A percentile compares a stretch with the other conserved stretches of the same genome.
Conservation (phyloP, 2,888 invertebrate genomes). For the Linnaemya vulpina region DNA sequence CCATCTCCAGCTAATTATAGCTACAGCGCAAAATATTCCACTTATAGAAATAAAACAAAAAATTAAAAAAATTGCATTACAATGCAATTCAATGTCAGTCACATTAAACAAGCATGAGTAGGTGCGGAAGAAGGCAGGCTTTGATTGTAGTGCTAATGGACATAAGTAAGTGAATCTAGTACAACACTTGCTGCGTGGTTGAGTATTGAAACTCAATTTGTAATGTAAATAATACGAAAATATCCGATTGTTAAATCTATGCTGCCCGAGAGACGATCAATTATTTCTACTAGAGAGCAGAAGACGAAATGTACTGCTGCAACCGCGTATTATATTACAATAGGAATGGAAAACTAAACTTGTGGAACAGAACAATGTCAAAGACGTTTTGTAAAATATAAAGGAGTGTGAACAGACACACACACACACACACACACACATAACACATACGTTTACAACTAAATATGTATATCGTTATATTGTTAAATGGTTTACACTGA, state of each 20-base stretch:
- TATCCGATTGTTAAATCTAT: not conserved
- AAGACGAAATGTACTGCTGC: not conserved
- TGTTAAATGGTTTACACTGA: too few relatives aligned
- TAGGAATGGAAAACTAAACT: not conserved
- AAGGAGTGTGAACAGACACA: not conserved
- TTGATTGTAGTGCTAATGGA: not conserved
- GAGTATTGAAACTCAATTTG: not conserved
- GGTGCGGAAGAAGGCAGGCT: constrained; percentile 8
- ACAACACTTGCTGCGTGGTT: not conserved
- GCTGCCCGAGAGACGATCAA: not conserved
- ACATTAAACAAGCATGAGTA: constrained; percentile 9
- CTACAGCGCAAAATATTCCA: not conserved
- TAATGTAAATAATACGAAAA: constrained; percentile 1
- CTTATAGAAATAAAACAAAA: constrained; percentile 6
- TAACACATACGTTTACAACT: not conserved
- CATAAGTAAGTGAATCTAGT: not conserved
- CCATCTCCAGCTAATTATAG: constrained; percentile 57
- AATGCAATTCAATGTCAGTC: constrained; percentile 53
- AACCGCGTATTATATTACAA: not conserved
- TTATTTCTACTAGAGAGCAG: not conserved
- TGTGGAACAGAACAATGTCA: constrained; percentile 46
- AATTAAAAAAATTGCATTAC: constrained; percentile 15
- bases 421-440: not conserved
- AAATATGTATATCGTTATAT: not conserved
- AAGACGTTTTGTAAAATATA: constrained; percentile 57